Conservation (phyloP, 2,888 invertebrate genomes). For the Eretmocerus hayati region DNA sequence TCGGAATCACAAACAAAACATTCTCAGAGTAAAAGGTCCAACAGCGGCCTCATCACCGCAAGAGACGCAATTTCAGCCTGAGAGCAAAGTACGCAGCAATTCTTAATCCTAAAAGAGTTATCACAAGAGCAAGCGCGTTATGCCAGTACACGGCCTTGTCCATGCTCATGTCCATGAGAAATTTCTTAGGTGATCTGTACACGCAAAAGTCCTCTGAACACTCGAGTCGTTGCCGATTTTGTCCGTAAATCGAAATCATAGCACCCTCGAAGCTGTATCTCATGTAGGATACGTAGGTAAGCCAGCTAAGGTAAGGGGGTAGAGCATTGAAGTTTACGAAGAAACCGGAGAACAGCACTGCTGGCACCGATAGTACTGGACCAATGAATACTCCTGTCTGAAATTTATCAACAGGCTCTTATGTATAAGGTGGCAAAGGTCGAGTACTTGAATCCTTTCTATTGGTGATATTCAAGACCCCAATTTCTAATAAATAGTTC, state of each 20-base stretch:
- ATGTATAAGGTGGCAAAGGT: background rate
- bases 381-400: slow-evolving; percentile 65
- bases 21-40: no score
- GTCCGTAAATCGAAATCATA: slow-evolving; percentile 86
- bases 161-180: slow-evolving; percentile 82
- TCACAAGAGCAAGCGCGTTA: slow-evolving; percentile 74
- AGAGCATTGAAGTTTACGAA: slow-evolving; percentile 89
- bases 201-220: slow-evolving; percentile 81
- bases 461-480: background rate
- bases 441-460: background rate
- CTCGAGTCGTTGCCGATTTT: slow-evolving; percentile 70
- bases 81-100: slow-evolving; percentile 76
- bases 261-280: slow-evolving; percentile 90
- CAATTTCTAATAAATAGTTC: background rate
- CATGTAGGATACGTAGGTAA: slow-evolving; percentile 85
- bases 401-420: background rate
- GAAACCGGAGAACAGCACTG: slow-evolving; percentile 89
- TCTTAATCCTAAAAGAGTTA: slow-evolving; percentile 72
- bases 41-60: no score
- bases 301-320: slow-evolving; percentile 80
- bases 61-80: slow-evolving; percentile 66
- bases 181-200: slow-evolving; percentile 71
- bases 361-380: slow-evolving; percentile 85
- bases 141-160: slow-evolving; percentile 68
- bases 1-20: no score